These are phyloP conservation scores for Noctua janthe DNA, from an alignment of 2,888 invertebrate genomes.

Conservation along the genomic window DNA sequence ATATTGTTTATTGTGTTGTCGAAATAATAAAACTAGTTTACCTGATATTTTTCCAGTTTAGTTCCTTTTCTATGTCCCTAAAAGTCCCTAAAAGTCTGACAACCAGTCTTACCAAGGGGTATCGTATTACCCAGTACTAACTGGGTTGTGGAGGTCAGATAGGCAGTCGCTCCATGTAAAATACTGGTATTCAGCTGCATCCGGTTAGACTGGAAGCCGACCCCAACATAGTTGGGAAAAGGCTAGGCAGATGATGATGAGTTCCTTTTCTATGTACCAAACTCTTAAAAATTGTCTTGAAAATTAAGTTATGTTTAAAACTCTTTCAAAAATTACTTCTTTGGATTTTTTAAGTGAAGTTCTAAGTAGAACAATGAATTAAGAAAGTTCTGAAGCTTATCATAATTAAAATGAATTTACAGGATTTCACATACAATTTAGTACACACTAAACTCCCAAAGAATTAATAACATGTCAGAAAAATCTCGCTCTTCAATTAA, in stretches of 20 bases:
- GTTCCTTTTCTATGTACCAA: not conserved
- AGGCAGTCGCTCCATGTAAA: too few species aligned
- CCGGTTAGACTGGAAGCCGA: too few species aligned
- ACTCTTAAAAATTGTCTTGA: not conserved
- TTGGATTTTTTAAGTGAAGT: not conserved
- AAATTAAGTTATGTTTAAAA: not conserved
- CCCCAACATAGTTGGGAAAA: too few species aligned
- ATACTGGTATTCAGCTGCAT: too few species aligned
- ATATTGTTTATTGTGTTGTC: conserved; percentile 1
- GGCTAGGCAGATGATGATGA: too few species aligned
- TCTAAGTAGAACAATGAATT: not conserved
- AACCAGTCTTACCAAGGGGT: too few species aligned
- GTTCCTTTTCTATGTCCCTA: not conserved
- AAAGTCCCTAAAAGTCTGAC: too few species aligned
- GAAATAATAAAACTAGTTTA: not conserved
- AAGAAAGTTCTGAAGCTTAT: not conserved
- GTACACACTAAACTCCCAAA: not conserved
- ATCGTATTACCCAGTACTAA: too few species aligned
- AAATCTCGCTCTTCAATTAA: not conserved
- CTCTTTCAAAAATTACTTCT: not conserved
- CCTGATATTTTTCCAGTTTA: not conserved
- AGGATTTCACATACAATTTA: not conserved
- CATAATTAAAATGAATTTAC: not conserved
- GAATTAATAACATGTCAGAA: not conserved
- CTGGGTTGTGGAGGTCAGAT: too few species aligned